Evolutionary conservation across 2,797 vertebrate genomes (phyloP).

Genomic region (Hemitrygon akajei): DNA sequence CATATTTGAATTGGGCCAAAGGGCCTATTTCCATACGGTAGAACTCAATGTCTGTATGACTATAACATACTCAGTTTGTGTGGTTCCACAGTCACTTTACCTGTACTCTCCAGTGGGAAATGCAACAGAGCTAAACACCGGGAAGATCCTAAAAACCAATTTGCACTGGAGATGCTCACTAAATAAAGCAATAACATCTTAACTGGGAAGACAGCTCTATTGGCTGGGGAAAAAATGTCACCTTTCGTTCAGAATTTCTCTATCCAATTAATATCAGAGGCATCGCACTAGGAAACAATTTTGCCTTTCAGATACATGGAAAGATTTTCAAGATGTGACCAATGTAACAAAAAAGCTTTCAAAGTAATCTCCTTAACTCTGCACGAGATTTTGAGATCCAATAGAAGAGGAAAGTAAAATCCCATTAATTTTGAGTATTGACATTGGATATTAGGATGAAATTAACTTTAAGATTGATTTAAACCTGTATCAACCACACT

Average conservation of each 20-base stretch:
- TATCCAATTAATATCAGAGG: background rate
- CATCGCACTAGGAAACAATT: background rate
- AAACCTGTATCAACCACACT: background rate
- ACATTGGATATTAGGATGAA: background rate
- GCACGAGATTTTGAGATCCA: background rate
- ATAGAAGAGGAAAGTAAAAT: background rate
- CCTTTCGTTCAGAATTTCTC: background rate
- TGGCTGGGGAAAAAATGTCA: background rate
- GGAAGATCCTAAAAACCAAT: background rate
- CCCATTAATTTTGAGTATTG: background rate
- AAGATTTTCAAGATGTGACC: too few relatives aligned
- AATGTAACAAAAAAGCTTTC: too few relatives aligned
- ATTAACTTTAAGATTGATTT: background rate
- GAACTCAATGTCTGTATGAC: too few relatives aligned
- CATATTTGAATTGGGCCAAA: too few relatives aligned
- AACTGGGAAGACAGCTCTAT: background rate
- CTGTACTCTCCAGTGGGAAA: background rate
- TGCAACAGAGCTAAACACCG: background rate
- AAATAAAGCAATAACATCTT: too few relatives aligned
- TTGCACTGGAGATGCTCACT: background rate
- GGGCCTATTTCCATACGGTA: too few relatives aligned
- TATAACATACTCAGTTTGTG: background rate
- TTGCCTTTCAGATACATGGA: conserved; percentile 5
- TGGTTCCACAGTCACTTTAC: background rate
- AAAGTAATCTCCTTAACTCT: background rate